Base-by-base conservation (phyloP, 2,113 vertebrate genomes). In the Gobiocypris rarus region DNA sequence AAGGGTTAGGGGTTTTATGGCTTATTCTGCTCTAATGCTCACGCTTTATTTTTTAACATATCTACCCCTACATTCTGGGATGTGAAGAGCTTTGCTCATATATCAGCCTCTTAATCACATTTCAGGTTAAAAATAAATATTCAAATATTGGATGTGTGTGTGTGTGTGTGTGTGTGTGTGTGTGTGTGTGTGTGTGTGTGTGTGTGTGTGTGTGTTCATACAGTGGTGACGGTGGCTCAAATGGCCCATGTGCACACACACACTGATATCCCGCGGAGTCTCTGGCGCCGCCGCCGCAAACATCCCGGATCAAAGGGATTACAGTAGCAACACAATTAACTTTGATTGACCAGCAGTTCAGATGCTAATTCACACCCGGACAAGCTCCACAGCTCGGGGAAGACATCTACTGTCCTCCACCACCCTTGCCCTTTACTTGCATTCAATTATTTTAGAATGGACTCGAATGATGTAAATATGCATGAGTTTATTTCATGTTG, bases 281-380 rank as follows among this genome's bases (percentile, higher is more conserved):
- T 56, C 85, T 84, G 93, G 93, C 93, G 93, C 93, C 94, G 89
- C 76, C 26, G 11, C n/a, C 75, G 69, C 89, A 77, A 91, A 91
- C 89, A 83, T 87, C 59, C 0, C 69, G 90, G 89, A 95, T 95
- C 93, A 95, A 94, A 94, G 91, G 89, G 54, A 74, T 93, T 93
- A 93, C 92, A 93, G 92, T 91, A 94, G 93, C 91, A 83, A 90
- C 90, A 91, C 93, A 90, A 92, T 93, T 88, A 91, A 71, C 26
- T 79, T 17, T 83, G 89, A 93, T 91, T 89, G 91, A 89, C 73
- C 75, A 13, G 11, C 81, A 65, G 81, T 92, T 93, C 87, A 90
- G 9, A 92, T 94, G 93, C 24, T 87, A 92, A 94, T 89, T 69
- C 17, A 15, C 58, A 73, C 69, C 50, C 52, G 41, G 59, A 56